Percentiles rank a stretch among this genome's conserved stretches.
phyloP scores from a whole-genome alignment of 2,888 invertebrate genomes.

The Melinaea menophilus region DNA sequence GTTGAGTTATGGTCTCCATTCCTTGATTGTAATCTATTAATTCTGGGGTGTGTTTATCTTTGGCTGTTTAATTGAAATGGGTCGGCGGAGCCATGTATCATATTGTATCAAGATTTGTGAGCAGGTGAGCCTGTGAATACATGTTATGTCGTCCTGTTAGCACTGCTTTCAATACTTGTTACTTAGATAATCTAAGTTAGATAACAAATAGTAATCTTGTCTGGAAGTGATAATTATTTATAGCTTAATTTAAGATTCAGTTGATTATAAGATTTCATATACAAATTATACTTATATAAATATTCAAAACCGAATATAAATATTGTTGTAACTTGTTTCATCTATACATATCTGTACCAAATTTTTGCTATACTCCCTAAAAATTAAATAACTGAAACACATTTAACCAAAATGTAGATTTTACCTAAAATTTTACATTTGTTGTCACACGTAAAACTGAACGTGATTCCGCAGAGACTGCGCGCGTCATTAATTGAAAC shows the following conservation, averaged over 20 bases:
- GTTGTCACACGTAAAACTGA: constrained; percentile 14
- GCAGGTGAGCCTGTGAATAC: neutral
- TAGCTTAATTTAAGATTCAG: too few species aligned
- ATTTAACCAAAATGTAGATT: constrained; percentile 9
- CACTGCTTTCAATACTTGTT: neutral
- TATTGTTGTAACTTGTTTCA: too few species aligned
- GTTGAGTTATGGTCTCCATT: constrained; percentile 46
- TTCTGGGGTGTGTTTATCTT: constrained; percentile 43
- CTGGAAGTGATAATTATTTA: too few species aligned
- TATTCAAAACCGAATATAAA: too few species aligned
- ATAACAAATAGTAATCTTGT: too few species aligned
- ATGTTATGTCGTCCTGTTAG: neutral
- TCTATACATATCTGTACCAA: too few species aligned
- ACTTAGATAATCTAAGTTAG: too few species aligned
- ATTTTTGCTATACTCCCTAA: too few species aligned
- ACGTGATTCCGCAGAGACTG: constrained; percentile 24
- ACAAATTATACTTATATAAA: too few species aligned
- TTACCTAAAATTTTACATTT: constrained; percentile 16
- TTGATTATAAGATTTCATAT: too few species aligned
- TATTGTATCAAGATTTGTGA: constrained; percentile 18
- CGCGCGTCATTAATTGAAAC: constrained; percentile 42
- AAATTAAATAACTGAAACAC: neutral
- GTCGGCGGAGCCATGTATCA: constrained; percentile 20
- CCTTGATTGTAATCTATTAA: constrained; percentile 51
- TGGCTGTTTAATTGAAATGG: constrained; percentile 38